Percentiles rank a stretch among this genome's conserved stretches.
phyloP scores from a whole-genome alignment of 2,888 invertebrate genomes.

The Unio pictorum region DNA sequence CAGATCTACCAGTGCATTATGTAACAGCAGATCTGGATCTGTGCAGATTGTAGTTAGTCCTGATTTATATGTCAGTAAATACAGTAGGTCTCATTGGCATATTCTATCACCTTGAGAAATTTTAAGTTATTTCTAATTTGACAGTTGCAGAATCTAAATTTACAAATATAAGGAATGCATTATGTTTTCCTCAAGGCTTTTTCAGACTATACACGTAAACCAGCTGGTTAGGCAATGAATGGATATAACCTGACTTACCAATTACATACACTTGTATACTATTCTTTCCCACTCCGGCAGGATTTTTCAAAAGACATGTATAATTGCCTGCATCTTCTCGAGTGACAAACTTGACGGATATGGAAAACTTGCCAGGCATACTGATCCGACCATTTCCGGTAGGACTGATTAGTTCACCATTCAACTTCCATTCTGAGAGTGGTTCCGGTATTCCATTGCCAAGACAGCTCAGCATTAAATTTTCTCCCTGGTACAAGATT shows the following conservation, averaged over 20 bases:
- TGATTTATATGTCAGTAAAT: no score
- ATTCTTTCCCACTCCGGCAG: conserved; percentile 40
- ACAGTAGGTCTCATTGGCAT: no score
- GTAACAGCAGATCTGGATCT: no score
- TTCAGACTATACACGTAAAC: no score
- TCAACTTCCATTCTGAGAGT: conserved; percentile 47
- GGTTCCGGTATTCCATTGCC: conserved; percentile 56
- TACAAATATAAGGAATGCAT: no score
- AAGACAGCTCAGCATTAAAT: conserved; percentile 51
- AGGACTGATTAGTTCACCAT: conserved; percentile 33
- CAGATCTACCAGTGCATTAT: no score
- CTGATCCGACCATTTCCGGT: conserved; percentile 53
- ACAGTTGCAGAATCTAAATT: not conserved
- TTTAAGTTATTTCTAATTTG: not conserved
- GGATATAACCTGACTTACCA: conserved; percentile 33
- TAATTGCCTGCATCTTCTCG: conserved; percentile 48
- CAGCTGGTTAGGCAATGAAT: not conserved
- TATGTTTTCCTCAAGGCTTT: no score
- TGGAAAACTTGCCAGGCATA: conserved; percentile 30
- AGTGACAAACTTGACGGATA: conserved; percentile 47
- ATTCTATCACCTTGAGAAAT: not conserved
- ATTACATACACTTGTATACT: conserved; percentile 43
- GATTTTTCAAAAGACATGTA: conserved; percentile 43
- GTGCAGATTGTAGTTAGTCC: no score
- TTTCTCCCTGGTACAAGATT: conserved; percentile 46